Percentiles rank a stretch among this genome's conserved stretches.
These are phyloP conservation scores for Sebastes glaucus DNA, from an alignment of 2,797 vertebrate genomes.

Conservation along the genomic window DNA sequence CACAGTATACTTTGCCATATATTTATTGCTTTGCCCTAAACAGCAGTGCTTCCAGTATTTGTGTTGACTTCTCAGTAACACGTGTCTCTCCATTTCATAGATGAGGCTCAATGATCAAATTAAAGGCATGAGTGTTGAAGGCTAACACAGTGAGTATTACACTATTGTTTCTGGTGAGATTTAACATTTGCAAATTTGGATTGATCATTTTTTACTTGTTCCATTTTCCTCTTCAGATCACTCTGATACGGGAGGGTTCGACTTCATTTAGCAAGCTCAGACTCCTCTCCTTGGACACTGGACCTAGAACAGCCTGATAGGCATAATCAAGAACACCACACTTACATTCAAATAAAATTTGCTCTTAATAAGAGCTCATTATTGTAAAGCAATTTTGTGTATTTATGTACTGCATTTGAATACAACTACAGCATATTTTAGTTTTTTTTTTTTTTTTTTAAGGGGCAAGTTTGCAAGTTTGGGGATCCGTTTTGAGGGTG, in stretches of 20 bases:
- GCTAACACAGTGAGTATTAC: constrained; percentile 19
- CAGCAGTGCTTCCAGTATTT: not conserved
- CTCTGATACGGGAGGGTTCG: not conserved
- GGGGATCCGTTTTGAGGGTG: not conserved
- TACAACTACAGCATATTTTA: constrained; percentile 11
- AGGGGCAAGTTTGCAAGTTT: not conserved
- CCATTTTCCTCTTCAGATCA: constrained; percentile 17
- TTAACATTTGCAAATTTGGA: not conserved
- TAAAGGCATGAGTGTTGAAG: constrained; percentile 46
- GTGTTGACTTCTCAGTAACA: not conserved
- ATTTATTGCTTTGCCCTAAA: not conserved
- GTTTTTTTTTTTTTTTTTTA: constrained; percentile 5
- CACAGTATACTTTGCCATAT: no score
- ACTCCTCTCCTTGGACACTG: constrained; percentile 1
- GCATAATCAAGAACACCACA: constrained; percentile 30
- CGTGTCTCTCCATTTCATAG: constrained; percentile 36
- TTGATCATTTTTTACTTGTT: not conserved
- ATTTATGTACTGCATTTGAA: constrained; percentile 35
- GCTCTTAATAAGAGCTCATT: constrained; percentile 58
- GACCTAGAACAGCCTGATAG: constrained; percentile 9
- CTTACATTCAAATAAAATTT: constrained; percentile 20
- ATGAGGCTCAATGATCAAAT: constrained; percentile 49
- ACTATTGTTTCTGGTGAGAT: not conserved
- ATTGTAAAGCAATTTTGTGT: constrained; percentile 40
- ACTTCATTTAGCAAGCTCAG: not conserved